Percentiles rank a stretch among this genome's conserved stretches.
Evolutionary conservation across 2,797 vertebrate species (phyloP).

Genomic region (Iguana delicatissima): DNA sequence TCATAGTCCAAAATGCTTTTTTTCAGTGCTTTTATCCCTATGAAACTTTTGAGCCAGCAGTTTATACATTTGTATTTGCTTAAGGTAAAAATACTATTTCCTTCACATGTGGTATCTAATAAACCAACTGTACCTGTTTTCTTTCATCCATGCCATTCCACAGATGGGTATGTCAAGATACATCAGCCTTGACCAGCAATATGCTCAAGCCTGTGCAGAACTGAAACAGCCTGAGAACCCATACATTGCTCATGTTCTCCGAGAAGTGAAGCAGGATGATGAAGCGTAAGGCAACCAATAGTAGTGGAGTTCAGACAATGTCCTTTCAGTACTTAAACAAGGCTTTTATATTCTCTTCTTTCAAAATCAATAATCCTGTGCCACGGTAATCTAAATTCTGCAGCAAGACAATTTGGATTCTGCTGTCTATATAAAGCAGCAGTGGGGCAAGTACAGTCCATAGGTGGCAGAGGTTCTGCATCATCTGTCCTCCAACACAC

Average conservation of each 20-base stretch:
- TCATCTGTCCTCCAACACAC: too few species aligned
- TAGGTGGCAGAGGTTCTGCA: too few species aligned
- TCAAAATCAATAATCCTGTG: background rate
- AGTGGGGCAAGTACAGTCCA: too few species aligned
- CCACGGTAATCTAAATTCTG: background rate
- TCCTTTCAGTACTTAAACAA: background rate
- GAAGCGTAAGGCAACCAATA: conserved; percentile 74
- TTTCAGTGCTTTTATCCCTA: background rate
- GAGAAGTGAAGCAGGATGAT: conserved; percentile 56
- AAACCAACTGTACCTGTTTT: conserved; percentile 49
- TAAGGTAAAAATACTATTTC: background rate
- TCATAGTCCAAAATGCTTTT: background rate
- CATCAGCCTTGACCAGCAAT: conserved; percentile 68
- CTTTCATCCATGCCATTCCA: too few species aligned
- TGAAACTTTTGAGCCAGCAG: background rate
- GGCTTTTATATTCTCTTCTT: background rate
- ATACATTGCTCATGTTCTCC: conserved; percentile 76
- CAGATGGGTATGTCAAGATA: conserved; percentile 52
- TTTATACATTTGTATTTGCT: background rate
- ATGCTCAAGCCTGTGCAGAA: conserved; percentile 78
- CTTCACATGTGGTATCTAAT: background rate
- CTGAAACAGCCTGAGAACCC: conserved; percentile 72
- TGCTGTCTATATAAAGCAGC: background rate
- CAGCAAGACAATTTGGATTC: background rate
- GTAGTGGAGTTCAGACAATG: background rate